Evolutionary conservation across 2,113 vertebrate species (phyloP), one percentile per base, ranked within the genome.

Genomic region (Ammodytes marinus): DNA sequence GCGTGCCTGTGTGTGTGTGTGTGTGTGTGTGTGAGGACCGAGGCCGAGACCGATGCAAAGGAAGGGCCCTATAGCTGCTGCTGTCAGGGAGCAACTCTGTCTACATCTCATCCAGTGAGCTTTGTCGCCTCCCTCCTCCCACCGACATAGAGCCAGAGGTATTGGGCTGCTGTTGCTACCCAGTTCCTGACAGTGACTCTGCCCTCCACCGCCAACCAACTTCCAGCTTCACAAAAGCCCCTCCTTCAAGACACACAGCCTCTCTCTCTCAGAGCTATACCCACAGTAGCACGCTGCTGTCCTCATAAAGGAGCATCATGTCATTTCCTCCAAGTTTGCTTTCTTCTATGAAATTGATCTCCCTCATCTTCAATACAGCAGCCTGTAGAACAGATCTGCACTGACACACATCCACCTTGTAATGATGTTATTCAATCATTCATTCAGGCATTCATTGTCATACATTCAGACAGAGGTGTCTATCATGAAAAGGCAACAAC

Each of bases 141-240:
- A 89, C 88, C 61, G 50, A 84, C 86, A 89, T 65, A 70, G 59
- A 83, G 85, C 85, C 79, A 87, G 86, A 84, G 82, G 87, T 87
- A 86, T 74, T 85, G 89, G 81, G 85, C 88, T 90, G 90, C 94
- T 95, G 95, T 94, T 95, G 95, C 95, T 95, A 94, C 89, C 93
- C 95, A 90, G 94, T 87, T 93, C 92, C 89, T 93, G 90, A 90
- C 91, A 84, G 86, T 90, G 84, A 91, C 89, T 87, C 92, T 90
- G 86, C 91, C 83, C 89, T 90, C 88, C 80, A 76, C 90, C 87
- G 79, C 90, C 93, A 94, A 92, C 91, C 92, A 90, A 86, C 90
- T 92, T 82, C 77, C 89, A 92, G 91, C 89, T 88, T 59, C 69
- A 69, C 75, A 77, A 76, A 27, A 86, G 92, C 89, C 82, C 92